Percentiles rank a stretch among this genome's conserved stretches.
Conservation (phyloP, 2,888 invertebrate species). For the Ypsolopha scabrella region DNA sequence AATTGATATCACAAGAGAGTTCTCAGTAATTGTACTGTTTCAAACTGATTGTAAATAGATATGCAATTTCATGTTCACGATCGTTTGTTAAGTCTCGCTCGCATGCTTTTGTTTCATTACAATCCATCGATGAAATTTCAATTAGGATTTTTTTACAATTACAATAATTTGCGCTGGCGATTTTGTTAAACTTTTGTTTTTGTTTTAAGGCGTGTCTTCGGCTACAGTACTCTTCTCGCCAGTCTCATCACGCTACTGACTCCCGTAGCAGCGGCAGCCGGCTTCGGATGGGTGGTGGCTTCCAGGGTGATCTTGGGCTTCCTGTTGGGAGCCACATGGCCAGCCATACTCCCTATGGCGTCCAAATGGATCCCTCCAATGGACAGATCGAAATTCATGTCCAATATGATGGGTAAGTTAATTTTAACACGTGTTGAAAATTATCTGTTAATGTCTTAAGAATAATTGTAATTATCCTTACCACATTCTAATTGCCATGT, state of each 20-base stretch:
- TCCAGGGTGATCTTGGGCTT: conserved; percentile 82
- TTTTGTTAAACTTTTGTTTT: too few relatives aligned
- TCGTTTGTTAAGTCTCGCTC: too few relatives aligned
- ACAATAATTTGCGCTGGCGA: too few relatives aligned
- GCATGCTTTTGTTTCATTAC: background rate
- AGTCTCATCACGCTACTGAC: conserved; percentile 85
- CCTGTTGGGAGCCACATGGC: conserved; percentile 91
- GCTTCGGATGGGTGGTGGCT: conserved; percentile 77
- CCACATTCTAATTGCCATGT: too few relatives aligned
- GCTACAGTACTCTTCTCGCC: conserved; percentile 86
- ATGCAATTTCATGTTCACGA: too few relatives aligned
- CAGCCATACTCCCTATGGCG: conserved; percentile 93
- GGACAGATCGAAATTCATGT: conserved; percentile 93
- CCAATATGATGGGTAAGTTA: conserved; percentile 88
- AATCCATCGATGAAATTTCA: background rate
- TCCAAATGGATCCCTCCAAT: conserved; percentile 95
- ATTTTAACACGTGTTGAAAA: too few relatives aligned
- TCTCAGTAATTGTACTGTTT: too few relatives aligned
- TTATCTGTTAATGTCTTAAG: too few relatives aligned
- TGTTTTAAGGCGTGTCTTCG: conserved; percentile 77
- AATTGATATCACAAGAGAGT: too few relatives aligned
- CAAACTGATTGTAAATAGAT: too few relatives aligned
- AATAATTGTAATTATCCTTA: too few relatives aligned
- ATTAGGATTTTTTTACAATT: background rate
- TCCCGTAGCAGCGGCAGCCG: conserved; percentile 79